Evolutionary conservation across 1,140 invertebrate species (phyloP).

Genomic region (Platyscapa corneri): DNA sequence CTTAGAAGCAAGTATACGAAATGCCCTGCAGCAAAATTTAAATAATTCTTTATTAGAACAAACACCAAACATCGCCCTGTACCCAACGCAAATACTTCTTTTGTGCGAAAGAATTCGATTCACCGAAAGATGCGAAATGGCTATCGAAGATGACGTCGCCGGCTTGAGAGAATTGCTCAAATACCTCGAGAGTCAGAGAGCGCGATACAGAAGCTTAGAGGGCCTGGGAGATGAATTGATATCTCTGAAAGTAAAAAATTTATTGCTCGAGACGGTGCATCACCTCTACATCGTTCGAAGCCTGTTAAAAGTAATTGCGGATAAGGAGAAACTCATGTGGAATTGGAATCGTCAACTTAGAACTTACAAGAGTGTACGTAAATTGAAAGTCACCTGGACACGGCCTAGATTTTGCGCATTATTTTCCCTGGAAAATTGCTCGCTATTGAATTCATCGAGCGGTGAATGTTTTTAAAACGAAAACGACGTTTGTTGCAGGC

Average conservation of each 20-base stretch:
- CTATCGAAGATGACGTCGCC: conserved; percentile 61
- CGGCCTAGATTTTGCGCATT: too few species aligned
- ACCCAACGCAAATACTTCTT: conserved; percentile 69
- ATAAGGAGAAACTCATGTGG: conserved; percentile 78
- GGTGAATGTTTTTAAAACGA: background rate
- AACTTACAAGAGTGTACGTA: conserved; percentile 64
- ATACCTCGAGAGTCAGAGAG: conserved; percentile 67
- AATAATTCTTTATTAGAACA: conserved; percentile 67
- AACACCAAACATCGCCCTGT: conserved; percentile 63
- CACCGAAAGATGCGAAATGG: conserved; percentile 68
- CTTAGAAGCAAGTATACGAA: conserved; percentile 67
- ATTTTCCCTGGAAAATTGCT: too few species aligned
- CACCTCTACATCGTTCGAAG: conserved; percentile 88
- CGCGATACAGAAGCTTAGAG: conserved; percentile 66
- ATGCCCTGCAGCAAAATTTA: conserved; percentile 62
- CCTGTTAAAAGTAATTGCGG: conserved; percentile 77
- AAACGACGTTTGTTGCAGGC: conserved; percentile 46
- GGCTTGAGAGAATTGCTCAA: conserved; percentile 66
- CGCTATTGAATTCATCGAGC: background rate
- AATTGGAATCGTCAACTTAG: conserved; percentile 96
- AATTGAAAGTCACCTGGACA: background rate
- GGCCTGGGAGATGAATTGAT: conserved; percentile 73
- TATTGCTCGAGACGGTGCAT: conserved; percentile 96
- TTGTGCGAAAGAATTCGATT: conserved; percentile 68
- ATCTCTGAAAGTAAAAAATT: conserved; percentile 74